phyloP scores from a whole-genome alignment of 1,140 invertebrate species.

The Hermetia illucens region DNA sequence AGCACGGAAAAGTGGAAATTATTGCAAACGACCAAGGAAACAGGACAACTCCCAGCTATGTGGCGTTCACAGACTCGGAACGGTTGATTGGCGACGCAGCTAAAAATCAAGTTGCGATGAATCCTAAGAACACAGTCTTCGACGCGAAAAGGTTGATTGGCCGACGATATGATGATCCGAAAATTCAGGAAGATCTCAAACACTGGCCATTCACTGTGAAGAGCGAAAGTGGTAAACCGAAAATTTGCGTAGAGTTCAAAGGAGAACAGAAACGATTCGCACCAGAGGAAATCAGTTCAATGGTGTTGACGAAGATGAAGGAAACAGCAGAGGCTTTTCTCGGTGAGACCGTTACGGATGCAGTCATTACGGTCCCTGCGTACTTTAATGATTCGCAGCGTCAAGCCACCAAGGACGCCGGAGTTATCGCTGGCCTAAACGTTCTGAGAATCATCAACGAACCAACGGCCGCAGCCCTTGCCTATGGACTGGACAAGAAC shows the following conservation, averaged over 20 bases:
- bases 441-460: slow-evolving; percentile 58
- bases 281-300: slow-evolving; percentile 63
- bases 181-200: slow-evolving; percentile 60
- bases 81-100: slow-evolving; percentile 94
- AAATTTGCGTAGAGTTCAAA: slow-evolving; percentile 58
- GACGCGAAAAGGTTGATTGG: slow-evolving; percentile 49
- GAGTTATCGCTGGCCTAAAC: slow-evolving; percentile 48
- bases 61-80: slow-evolving; percentile 93
- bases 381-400: slow-evolving; percentile 52
- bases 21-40: slow-evolving; percentile 94
- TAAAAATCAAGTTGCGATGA: slow-evolving; percentile 42
- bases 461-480: slow-evolving; percentile 56
- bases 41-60: slow-evolving; percentile 91
- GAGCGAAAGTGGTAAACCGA: slow-evolving; percentile 47
- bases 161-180: slow-evolving; percentile 48
- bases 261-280: slow-evolving; percentile 57
- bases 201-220: slow-evolving; percentile 61
- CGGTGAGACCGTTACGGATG: slow-evolving; percentile 49
- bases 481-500: slow-evolving; percentile 64
- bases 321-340: slow-evolving; percentile 68
- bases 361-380: slow-evolving; percentile 42
- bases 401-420: slow-evolving; percentile 51
- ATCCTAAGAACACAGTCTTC: slow-evolving; percentile 31
- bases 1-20: slow-evolving; percentile 82
- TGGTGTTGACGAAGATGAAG: slow-evolving; percentile 68